Evolutionary conservation across 2,888 invertebrate species (phyloP), one percentile per base, ranked within the genome.

Genomic region (Eupithecia pulchellata): DNA sequence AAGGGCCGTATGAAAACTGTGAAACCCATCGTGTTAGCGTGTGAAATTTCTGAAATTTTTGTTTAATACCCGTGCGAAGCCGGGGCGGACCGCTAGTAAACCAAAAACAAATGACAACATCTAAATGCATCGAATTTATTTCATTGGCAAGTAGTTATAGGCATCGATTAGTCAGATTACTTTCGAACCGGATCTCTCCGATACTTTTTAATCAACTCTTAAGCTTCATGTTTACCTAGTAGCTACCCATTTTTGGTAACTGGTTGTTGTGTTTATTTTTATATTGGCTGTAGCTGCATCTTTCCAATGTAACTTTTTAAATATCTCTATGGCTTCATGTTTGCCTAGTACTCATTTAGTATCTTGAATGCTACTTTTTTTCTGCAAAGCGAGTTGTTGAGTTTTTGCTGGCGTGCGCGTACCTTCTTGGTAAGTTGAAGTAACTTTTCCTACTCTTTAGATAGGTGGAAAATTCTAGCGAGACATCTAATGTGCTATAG

Each of bases 151-250:
- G 57, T 30, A 30, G 25, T 64, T 64, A 57, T 52, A 68, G 32
- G 52, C 25, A 68, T 60, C 36, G 73, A 77, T 64, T 30, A 58
- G 65, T 66, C 58, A 25, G 36, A 61, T 68, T 62, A 73, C 73
- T 75, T 73, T 76, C 75, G 61, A 76, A 75, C 76, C 71, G 72
- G 75, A 70, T 69, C 64, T 69, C 64, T 66, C 58, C n/a, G n/a
- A 63, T 57, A 20, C 68, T 58, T 68, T 71, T 68, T 20, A 65
- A 63, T 55, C 62, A 32, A 64, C 62, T 63, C 42, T 61, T 65
- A 29, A 6, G 29, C 34, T 64, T 71, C 65, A 63, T 63, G 68
- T 58, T 72, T 66, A 57, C 66, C 47, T 63, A 47, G 63, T 66
- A 67, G 25, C n/a, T 58, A n/a, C 2, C 58, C 58, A 30, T 30